These are phyloP conservation scores for Coregonus sp. DNA, from an alignment of 2,797 vertebrate species.

Conservation along the genomic window DNA sequence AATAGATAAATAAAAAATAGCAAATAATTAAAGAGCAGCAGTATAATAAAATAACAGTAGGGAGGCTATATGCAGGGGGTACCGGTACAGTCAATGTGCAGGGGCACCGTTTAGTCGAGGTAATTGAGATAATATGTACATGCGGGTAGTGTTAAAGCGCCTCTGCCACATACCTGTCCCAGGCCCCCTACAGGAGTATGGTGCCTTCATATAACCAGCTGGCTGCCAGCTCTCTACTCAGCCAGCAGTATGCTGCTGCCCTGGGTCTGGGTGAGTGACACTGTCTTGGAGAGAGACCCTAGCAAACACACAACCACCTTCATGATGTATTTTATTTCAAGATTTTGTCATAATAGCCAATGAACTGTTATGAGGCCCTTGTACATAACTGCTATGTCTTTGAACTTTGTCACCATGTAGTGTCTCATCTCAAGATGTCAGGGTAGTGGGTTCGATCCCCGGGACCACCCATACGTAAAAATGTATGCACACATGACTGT, in stretches of 20 bases:
- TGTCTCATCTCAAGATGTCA: not conserved
- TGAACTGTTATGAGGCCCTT: not conserved
- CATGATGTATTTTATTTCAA: not conserved
- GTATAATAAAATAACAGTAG: no score
- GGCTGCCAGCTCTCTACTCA: conserved; percentile 89
- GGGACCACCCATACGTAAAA: no score
- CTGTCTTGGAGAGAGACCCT: not conserved
- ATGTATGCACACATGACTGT: no score
- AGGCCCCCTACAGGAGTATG: conserved; percentile 84
- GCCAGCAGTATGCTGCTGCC: conserved; percentile 92
- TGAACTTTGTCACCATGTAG: not conserved
- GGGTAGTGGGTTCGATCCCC: no score
- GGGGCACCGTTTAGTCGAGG: no score
- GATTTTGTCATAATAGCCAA: not conserved
- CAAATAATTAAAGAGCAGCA: no score
- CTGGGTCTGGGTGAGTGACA: conserved; percentile 85
- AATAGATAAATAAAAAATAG: no score
- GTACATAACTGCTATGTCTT: not conserved
- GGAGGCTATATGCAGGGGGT: no score
- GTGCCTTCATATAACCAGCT: conserved; percentile 91
- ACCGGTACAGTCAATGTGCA: no score
- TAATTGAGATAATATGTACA: no score
- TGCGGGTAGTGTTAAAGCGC: conserved; percentile 12
- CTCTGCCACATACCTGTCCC: conserved; percentile 83
- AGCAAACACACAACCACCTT: not conserved